Evolutionary conservation across 2,797 vertebrate genomes (phyloP).

Genomic region (Falco peregrinus): DNA sequence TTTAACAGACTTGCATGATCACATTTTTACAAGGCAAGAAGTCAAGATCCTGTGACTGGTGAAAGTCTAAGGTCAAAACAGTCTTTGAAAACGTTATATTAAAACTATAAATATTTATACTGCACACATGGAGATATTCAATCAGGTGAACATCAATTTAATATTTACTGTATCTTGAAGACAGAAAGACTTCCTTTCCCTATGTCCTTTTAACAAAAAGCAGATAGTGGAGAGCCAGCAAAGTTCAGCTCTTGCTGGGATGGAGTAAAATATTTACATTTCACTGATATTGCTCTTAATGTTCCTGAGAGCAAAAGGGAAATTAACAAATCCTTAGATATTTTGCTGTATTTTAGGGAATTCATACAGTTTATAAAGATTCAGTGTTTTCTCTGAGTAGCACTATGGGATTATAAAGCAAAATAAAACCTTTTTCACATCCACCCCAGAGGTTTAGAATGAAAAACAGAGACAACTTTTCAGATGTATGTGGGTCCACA

Average conservation of each 20-base stretch:
- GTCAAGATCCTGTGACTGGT: not conserved
- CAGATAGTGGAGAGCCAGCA: not conserved
- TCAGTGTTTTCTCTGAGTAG: not conserved
- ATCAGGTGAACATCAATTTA: not conserved
- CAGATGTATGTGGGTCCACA: not conserved
- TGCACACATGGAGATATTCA: not conserved
- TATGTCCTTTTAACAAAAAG: not conserved
- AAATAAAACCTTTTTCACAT: not conserved
- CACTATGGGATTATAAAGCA: not conserved
- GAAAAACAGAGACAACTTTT: not conserved
- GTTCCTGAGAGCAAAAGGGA: not conserved
- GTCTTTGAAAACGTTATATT: not conserved
- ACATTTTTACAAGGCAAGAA: not conserved
- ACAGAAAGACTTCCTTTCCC: not conserved
- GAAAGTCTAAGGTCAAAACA: not conserved
- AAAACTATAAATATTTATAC: slow-evolving; percentile 11
- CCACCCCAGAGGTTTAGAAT: not conserved
- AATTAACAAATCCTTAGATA: not conserved
- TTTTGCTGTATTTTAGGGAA: not conserved
- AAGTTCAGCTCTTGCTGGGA: not conserved
- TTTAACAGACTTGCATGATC: not conserved
- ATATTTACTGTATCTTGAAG: not conserved
- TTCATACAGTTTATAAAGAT: not conserved
- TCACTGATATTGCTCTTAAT: not conserved
- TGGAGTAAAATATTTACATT: not conserved